Base-by-base conservation (phyloP, 2,888 invertebrate genomes). In the Smittia sp. region DNA sequence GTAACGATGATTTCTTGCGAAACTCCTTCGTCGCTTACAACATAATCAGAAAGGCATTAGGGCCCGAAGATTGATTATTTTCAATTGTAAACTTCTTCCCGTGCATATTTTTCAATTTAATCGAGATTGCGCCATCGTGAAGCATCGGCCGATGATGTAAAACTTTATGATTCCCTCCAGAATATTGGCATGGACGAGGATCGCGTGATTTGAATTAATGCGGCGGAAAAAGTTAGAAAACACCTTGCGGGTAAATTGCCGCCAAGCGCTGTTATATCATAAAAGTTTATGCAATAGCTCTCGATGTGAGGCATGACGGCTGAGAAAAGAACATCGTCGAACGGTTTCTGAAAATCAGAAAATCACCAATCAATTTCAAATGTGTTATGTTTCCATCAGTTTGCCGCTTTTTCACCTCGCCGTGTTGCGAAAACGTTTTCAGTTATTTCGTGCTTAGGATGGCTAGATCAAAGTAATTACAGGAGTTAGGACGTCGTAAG, bases 221-320 rank as follows among this genome's bases (percentile, higher is more conserved):
- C 11, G 15, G 32, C n/a, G 18, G 38, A 38, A 65, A 3, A 54
- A 69, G 27, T 54, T 54, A 25, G 25, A 69, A 32, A 69, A 32
- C 69, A 69, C 69, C 69, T 69, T 69, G 69, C 52, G 54, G 69
- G 27, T 22, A 27, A 69, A 52, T 52, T 68, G 68, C 68, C 68
- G 32, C 54, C 54, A 54, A 25, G 24, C 52, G 52, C 18, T 69
- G 54, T 69, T 69, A 69, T 54, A 69, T 69, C 69, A 69, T 69
- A 69, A 69, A 69, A 52, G 22, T 69, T 69, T 69, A 69, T 69
- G 54, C 52, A 69, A 69, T 54, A 24, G 41, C 24, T 27, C 54
- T 69, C 20, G 52, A 9, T 25, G 25, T 68, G 68, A 68, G 32
- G 68, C 68, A 68, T 68, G 68, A 22, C 11, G 11, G n/a, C n/a